Base-by-base conservation (phyloP, 2,113 vertebrate species). In the Leiothrix lutea region DNA sequence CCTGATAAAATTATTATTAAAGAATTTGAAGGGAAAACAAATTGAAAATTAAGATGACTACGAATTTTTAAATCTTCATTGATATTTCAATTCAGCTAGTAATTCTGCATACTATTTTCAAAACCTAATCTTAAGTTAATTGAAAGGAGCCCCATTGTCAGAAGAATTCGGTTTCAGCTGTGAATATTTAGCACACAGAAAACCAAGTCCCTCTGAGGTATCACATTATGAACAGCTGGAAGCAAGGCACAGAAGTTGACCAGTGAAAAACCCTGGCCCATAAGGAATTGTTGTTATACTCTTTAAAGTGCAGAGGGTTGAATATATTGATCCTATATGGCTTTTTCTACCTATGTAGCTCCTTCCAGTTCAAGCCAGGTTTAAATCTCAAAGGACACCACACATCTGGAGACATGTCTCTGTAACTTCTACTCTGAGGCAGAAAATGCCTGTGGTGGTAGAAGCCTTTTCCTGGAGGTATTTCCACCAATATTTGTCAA, bases 211-310 rank as follows among this genome's bases (percentile, higher is more conserved):
- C 24, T 83, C 58, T 0, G 2, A 88, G 56, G 26, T 80, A 77
- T 92, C 75, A 50, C 72, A 21, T 88, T 80, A 88, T 78, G 86
- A 88, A 80, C 86, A 93, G 64, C 71, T 86, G 83, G 60, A 93
- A 73, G 19, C 0, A 0, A 90, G 67, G 58, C 56, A 58, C 33
- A 51, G 31, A 80, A 70, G 51, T 47, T 86, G 58, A 66, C 36
- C 40, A 77, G 14, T 80, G 50, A 47, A 86, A 81, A 73, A 16
- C 33, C 38, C 53, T 77, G 66, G 18, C 20, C 29, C 1, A 0
- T 66, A 58, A 83, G 74, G 45, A 93, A 61, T 64, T 82, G n/a
- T 22, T 67, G 12, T 45, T 61, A 19, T 12, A 48, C 22, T 48
- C 22, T 72, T 22, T 45, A 42, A 90, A 88, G 54, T 18, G 50